These are phyloP conservation scores for Lottia scabra DNA, from an alignment of 2,888 invertebrate genomes.

Conservation along the genomic window DNA sequence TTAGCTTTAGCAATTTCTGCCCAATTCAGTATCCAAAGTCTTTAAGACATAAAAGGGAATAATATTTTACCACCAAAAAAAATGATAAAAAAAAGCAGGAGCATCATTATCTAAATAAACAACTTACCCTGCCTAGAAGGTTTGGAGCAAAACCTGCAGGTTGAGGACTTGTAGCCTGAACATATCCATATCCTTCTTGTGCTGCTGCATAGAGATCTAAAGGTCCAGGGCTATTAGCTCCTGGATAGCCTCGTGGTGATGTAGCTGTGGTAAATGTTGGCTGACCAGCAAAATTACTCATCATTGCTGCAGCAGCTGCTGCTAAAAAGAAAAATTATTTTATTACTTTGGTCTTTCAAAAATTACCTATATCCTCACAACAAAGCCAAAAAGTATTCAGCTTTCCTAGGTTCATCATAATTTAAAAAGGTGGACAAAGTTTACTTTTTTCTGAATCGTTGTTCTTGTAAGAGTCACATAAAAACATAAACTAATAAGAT, in stretches of 20 bases:
- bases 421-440: no score
- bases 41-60: no score
- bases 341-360: neutral
- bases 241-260: constrained; percentile 80
- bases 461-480: no score
- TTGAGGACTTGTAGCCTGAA: constrained; percentile 96
- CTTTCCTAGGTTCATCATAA: no score
- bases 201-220: constrained; percentile 93
- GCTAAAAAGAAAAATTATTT: neutral
- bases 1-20: no score
- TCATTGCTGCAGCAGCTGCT: constrained; percentile 76
- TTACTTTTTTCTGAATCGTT: no score
- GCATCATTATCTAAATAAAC: neutral
- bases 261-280: constrained; percentile 71
- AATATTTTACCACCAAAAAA: no score
- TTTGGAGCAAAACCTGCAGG: constrained; percentile 70
- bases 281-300: constrained; percentile 85
- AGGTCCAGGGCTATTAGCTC: constrained; percentile 92
- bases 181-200: constrained; percentile 82
- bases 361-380: neutral
- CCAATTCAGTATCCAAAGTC: no score
- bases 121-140: neutral
- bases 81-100: no score
- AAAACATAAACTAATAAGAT: no score
- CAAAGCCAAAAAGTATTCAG: neutral